Percentiles rank a stretch among this genome's conserved stretches.
Evolutionary conservation across 2,888 invertebrate species (phyloP).

Genomic region (Macaria liturata): DNA sequence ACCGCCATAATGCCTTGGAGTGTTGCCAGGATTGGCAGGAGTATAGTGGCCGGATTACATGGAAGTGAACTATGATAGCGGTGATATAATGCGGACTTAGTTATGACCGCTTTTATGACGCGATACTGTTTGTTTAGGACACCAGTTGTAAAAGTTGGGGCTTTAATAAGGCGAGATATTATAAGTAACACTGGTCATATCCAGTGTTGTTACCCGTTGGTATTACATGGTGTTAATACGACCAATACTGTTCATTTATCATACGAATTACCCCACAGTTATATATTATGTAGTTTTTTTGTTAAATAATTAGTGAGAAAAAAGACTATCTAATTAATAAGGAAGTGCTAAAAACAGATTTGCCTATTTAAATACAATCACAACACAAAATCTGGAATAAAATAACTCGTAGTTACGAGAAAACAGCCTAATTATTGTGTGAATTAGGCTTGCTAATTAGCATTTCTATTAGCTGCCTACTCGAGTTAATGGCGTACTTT

Average conservation of each 20-base stretch:
- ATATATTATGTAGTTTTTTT: too few species aligned
- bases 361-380: not conserved
- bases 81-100: slow-evolving; percentile 27
- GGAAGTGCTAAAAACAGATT: not conserved
- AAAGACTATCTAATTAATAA: too few species aligned
- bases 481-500: not conserved
- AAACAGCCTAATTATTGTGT: slow-evolving; percentile 1
- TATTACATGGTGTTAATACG: too few species aligned
- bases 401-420: not conserved
- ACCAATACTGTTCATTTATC: too few species aligned
- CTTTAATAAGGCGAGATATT: too few species aligned
- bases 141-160: too few species aligned
- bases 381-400: not conserved
- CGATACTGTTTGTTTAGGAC: not conserved
- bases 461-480: slow-evolving; percentile 4
- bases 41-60: slow-evolving; percentile 31
- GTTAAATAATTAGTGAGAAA: too few species aligned
- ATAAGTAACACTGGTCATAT: too few species aligned
- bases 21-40: slow-evolving; percentile 26
- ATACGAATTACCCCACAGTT: too few species aligned
- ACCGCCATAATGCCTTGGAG: slow-evolving; percentile 27
- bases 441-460: not conserved
- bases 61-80: slow-evolving; percentile 35
- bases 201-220: too few species aligned
- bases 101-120: slow-evolving; percentile 8